Percentiles rank a stretch among this genome's conserved stretches.
These are phyloP conservation scores for Drosophila varians DNA, from an alignment of 1,140 invertebrate genomes.

Conservation along the genomic window DNA sequence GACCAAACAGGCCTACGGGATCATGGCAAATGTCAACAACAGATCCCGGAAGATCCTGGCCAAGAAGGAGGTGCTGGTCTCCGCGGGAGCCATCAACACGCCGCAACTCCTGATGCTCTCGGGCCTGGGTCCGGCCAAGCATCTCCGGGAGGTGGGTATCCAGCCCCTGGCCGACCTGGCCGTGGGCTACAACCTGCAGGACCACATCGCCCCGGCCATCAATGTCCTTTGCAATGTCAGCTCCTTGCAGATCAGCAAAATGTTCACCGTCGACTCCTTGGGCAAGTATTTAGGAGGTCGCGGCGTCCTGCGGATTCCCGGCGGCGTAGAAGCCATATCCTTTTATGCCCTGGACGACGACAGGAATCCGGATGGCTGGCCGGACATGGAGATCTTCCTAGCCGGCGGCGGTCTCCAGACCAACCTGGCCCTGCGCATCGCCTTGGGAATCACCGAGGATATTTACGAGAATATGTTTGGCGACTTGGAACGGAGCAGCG, in stretches of 20 bases:
- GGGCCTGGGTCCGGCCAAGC: constrained; percentile 90
- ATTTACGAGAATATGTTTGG: constrained; percentile 85
- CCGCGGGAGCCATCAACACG: constrained; percentile 89
- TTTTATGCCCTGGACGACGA: constrained; percentile 89
- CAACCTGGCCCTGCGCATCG: constrained; percentile 83
- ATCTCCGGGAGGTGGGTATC: constrained; percentile 87
- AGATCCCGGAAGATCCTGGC: constrained; percentile 85
- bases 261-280: constrained; percentile 49
- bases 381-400: constrained; percentile 90
- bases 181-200: constrained; percentile 92
- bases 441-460: constrained; percentile 85
- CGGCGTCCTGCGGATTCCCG: constrained; percentile 90
- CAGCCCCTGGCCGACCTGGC: constrained; percentile 88
- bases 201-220: constrained; percentile 90
- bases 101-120: constrained; percentile 92
- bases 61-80: constrained; percentile 90
- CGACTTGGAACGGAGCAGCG: constrained; percentile 85
- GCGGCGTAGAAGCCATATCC: constrained; percentile 91
- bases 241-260: constrained; percentile 32
- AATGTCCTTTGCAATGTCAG: constrained; percentile 86
- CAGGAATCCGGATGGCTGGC: constrained; percentile 85
- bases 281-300: constrained; percentile 71
- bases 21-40: constrained; percentile 86
- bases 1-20: constrained; percentile 87
- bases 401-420: constrained; percentile 84